Base-by-base conservation (phyloP, 2,888 invertebrate genomes). In the Drosophila recens region DNA sequence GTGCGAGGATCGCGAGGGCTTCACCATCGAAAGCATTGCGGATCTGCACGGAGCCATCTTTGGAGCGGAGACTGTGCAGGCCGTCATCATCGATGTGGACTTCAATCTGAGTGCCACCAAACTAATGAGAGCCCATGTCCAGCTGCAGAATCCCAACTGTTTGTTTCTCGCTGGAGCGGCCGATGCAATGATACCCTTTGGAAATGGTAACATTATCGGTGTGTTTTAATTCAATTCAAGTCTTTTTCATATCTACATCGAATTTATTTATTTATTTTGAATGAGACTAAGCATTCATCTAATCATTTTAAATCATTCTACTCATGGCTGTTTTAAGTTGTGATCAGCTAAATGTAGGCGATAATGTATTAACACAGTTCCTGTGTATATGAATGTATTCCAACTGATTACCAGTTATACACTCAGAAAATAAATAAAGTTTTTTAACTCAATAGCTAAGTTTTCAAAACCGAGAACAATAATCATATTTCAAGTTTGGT, bases 41-140 rank as follows among this genome's bases (percentile, higher is more conserved):
- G 91, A 92, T 58, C 67, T 92, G 34, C 87, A 79, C 2, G 78
- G 72, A 4, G 90, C 90, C 56, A 84, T 92, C 9, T 91, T 89
- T 30, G 82, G 68, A 20, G 79, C 78, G 0, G 83, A 90, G 15
- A 79, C 91, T 1, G 91, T 94, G 0, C 92, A 93, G 62, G 94
- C 94, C 0, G 93, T 94, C 1, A 79, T 94, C 5, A 82, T 93
- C 3, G 94, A 94, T 80, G 91, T 93, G 34, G 93, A 94, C 67
- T 80, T 93, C 0, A 93, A 93, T 76, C 76, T 93, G 54, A 93
- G 91, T 20, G 93, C 93, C 59, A 75, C 91, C 6, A 93, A 93
- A 78, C 62, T 94, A 23, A 92, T 93, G 80, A 91, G 92, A 48
- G 93, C 93, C 1, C 89, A 93, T 43, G 75, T 90, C 0, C 93